Conservation (phyloP, 2,113 vertebrate species). For the Bothrops jararaca region DNA sequence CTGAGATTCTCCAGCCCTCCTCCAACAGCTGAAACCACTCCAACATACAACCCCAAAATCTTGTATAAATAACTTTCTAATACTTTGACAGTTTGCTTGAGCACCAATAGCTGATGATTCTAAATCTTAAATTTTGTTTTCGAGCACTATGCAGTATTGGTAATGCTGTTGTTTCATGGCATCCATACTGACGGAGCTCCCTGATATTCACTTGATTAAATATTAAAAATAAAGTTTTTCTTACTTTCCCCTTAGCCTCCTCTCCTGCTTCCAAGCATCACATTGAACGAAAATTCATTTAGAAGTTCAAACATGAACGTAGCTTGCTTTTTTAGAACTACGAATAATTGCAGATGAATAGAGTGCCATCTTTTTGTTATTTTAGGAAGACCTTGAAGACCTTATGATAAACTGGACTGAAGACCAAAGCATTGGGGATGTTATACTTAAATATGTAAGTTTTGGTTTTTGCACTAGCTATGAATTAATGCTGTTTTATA, state of each 20-base stretch:
- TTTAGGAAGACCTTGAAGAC: conserved; percentile 89
- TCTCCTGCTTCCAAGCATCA: not conserved
- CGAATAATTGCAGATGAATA: not conserved
- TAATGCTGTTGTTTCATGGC: not conserved
- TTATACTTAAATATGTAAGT: conserved; percentile 96
- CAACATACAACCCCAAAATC: not conserved
- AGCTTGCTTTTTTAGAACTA: not conserved
- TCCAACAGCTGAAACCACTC: not conserved
- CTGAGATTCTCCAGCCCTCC: not conserved
- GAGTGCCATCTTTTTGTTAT: conserved; percentile 19
- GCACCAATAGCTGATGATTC: not conserved
- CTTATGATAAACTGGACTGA: conserved; percentile 93
- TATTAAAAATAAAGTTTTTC: not conserved
- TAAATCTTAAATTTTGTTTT: not conserved
- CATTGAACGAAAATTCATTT: not conserved
- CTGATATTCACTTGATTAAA: not conserved
- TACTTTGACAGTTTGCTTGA: not conserved
- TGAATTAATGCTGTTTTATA: not conserved
- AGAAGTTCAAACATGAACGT: not conserved
- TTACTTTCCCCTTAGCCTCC: not conserved
- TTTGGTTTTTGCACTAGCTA: not conserved
- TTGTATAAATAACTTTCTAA: not conserved
- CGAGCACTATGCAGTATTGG: not conserved
- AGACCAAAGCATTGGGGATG: conserved; percentile 87
- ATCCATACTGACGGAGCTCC: not conserved